These are phyloP conservation scores for Xyliphius kryptos DNA, from an alignment of 2,113 vertebrate species.

Conservation along the genomic window DNA sequence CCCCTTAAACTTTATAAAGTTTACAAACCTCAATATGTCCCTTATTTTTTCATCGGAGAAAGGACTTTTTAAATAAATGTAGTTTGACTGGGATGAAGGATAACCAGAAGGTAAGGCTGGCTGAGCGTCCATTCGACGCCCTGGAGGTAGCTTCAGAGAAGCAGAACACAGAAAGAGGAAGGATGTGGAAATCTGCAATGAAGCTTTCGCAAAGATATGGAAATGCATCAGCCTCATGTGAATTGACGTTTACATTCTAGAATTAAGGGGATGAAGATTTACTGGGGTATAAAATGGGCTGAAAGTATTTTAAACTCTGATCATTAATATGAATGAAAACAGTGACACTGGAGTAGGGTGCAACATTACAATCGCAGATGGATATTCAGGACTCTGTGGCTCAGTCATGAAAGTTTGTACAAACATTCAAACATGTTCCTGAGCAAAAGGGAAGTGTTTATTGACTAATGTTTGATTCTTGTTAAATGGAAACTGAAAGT, in stretches of 20 bases:
- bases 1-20: no score
- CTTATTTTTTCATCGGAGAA: not conserved
- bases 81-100: not conserved
- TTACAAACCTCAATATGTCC: not conserved
- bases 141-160: not conserved
- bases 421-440: not conserved
- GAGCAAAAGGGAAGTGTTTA: not conserved
- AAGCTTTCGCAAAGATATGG: not conserved
- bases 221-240: not conserved
- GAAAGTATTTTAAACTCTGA: not conserved
- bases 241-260: not conserved
- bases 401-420: not conserved
- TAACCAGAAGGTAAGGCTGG: not conserved
- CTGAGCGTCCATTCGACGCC: not conserved
- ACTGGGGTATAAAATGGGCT: not conserved
- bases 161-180: slow-evolving; percentile 3
- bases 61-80: no score
- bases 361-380: not conserved
- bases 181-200: slow-evolving; percentile 18
- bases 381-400: not conserved
- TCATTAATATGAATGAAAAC: not conserved
- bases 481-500: not conserved
- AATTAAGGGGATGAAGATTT: not conserved
- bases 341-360: not conserved
- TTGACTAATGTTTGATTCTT: not conserved